Evolutionary conservation across 2,888 invertebrate species (phyloP), one percentile per base, ranked within the genome.

Genomic region (Uloborus plumipes): DNA sequence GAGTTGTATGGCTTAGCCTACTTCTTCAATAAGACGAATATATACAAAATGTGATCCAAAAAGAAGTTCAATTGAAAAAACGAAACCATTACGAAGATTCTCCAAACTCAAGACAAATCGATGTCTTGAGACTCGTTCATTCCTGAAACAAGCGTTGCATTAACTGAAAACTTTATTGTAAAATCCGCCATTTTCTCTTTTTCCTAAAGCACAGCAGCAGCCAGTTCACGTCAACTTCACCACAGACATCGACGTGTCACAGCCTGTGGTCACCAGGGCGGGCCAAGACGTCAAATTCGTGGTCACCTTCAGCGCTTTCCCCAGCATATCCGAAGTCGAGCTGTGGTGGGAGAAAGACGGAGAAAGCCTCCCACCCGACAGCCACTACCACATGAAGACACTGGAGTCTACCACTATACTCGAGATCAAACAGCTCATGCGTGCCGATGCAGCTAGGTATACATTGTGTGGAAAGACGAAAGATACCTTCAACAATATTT

Each of bases 291-390:
- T 87, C 0, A 74, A 59, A 20, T 87, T 87, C 85, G 86, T 87
- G 4, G 85, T 87, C 11, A 78, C 85, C 15, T 85, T 87, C n/a
- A 65, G 74, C n/a, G 86, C 87, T 9, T 86, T 84, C 62, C 87
- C 87, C 1, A 69, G 83, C 16, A 59, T 85, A 1, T 53, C 69
- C 9, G 78, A 85, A 2, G 84, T 80, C 13, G 64, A 79, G n/a
- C 61, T 86, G 18, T 71, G 61, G 53, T 86, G 86, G 86, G 65
- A 58, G 51, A 86, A 86, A 64, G 74, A 85, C n/a, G 76, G 81
- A 11, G 26, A 53, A 7, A 49, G 18, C 6, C 77, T 83, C 0
- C 13, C 11, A 4, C 18, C 59, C 7, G 83, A 77, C 20, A 58
- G 18, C 16, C 83, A 71, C 22, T 72, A 71, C 22, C 61, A 47